These are phyloP conservation scores for Melanostigma gelatinosum DNA, from an alignment of 2,113 vertebrate genomes.

Conservation along the genomic window DNA sequence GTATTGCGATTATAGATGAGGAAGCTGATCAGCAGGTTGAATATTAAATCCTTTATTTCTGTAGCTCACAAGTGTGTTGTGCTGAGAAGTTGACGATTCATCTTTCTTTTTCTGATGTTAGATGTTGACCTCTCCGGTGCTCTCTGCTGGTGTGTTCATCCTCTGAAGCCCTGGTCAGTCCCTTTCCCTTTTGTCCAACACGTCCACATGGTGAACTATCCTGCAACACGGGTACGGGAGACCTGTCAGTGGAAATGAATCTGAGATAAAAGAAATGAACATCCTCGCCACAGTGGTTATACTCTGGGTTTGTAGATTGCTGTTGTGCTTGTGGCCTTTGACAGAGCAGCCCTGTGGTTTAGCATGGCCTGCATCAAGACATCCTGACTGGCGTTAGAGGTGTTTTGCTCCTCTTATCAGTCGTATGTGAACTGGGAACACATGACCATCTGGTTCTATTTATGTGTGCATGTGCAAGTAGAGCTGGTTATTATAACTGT, in stretches of 20 bases:
- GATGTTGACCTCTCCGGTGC: too few species aligned
- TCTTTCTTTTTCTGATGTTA: neutral
- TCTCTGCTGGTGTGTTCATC: too few species aligned
- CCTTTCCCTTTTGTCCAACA: too few species aligned
- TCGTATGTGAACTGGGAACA: conserved; percentile 20
- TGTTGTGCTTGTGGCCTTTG: conserved; percentile 50
- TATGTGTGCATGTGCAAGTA: conserved; percentile 26
- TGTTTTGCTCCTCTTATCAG: conserved; percentile 24
- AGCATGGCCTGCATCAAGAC: conserved; percentile 27
- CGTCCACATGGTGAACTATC: too few species aligned
- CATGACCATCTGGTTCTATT: conserved; percentile 34
- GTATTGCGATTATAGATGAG: too few species aligned
- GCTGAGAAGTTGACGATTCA: neutral
- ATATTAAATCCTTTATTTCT: neutral
- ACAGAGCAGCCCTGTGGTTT: conserved; percentile 14
- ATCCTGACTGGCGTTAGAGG: conserved; percentile 1
- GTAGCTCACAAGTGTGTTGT: neutral
- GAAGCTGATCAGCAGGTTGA: conserved; percentile 20
- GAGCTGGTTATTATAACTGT: conserved; percentile 34
- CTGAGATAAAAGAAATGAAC: neutral
- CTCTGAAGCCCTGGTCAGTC: too few species aligned
- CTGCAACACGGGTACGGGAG: neutral
- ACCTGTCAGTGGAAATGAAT: neutral
- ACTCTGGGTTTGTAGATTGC: conserved; percentile 35
- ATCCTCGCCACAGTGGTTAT: neutral